Conservation (phyloP, 2,888 invertebrate species). For the Cephus pulcher region DNA sequence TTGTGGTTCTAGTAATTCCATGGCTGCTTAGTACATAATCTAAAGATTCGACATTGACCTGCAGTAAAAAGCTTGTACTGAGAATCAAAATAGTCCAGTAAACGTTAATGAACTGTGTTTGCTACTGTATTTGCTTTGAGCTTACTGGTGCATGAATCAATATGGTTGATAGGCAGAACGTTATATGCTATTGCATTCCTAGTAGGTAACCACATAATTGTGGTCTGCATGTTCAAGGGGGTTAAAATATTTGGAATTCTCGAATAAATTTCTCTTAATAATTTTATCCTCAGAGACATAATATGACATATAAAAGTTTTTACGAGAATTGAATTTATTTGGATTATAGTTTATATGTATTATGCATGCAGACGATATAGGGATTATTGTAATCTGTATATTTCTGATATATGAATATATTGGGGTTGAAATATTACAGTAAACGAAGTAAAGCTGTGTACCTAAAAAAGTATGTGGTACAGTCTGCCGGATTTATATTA, state of each 20-base stretch:
- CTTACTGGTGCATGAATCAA: background rate
- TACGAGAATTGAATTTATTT: background rate
- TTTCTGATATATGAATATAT: background rate
- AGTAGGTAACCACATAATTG: background rate
- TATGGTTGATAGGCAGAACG: background rate
- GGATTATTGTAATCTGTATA: background rate
- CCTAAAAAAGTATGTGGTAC: no score
- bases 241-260: background rate
- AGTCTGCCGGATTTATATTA: background rate
- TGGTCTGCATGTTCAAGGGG: background rate
- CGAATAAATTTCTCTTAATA: background rate
- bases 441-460: background rate
- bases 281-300: background rate
- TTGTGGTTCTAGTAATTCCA: background rate
- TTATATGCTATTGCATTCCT: background rate
- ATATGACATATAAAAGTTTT: background rate
- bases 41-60: background rate
- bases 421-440: background rate
- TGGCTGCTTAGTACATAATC: background rate
- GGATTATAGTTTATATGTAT: background rate
- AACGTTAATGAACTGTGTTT: background rate
- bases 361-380: background rate
- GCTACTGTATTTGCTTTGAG: background rate
- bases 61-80: background rate
- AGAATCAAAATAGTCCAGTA: background rate